Base-by-base conservation (phyloP, 2,113 vertebrate species). In the Sturnira hondurensis region DNA sequence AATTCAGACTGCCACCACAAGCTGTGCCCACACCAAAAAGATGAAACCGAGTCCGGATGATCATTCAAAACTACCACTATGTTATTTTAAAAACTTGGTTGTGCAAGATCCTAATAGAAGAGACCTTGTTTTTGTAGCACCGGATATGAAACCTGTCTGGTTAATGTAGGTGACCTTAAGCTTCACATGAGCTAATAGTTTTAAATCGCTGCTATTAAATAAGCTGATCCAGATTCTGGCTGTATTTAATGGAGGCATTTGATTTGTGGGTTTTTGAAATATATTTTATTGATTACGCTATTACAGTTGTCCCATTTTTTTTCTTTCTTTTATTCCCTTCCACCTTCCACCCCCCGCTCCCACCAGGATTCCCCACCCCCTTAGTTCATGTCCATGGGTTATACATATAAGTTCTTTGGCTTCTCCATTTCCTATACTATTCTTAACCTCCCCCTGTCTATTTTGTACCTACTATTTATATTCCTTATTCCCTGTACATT, bases 121-220 rank as follows among this genome's bases (percentile, higher is more conserved):
- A 94, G 26, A 52, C 45, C 10, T 91, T 28, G 67, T 83, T 88
- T 88, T 81, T 43, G 56, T 86, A 38, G 54, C 43, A 41, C 71
- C 78, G 47, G 81, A 41, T 58, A 22, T 26, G 68, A 92, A 94
- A 89, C 24, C 26, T 86, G 89, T 3, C 68, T 41, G 65, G 36
- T 63, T 88, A 52, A 94, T 93, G 94, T 86, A 86, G 54, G 68
- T 93, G 74, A 58, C 78, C 68, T 93, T 15, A 22, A 83, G 74
- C 43, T 88, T 88, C 87, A 84, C n/a, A 86, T 14, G 16, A 91
- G 52, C 82, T 84, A 54, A 91, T 54, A 56, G 86, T 63, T 90
- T 96, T 33, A 65, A 87, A 80, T 83, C 54, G 61, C 58, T 91
- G 86, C 67, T 41, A n/a, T 77, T 77, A 93, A 92, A 85, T 50